Percentiles rank a stretch among this genome's conserved stretches.
phyloP scores from a whole-genome alignment of 92 coral and sea anemone species.

The Heteractis magnifica region DNA sequence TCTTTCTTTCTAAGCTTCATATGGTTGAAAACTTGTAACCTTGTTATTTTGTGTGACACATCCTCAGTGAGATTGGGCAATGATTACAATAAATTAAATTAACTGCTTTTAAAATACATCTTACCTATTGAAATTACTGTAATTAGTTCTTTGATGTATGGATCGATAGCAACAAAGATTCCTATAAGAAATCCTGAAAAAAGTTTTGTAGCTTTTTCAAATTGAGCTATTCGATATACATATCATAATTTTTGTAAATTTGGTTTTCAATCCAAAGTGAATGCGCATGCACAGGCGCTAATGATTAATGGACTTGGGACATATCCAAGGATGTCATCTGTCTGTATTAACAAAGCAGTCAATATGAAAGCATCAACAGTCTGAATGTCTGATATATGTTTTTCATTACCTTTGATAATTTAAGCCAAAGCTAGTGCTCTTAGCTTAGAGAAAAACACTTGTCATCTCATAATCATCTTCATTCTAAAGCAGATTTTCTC shows the following conservation, averaged over 20 bases:
- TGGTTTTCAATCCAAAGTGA: no score
- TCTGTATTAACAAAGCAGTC: background rate
- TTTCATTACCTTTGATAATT: background rate
- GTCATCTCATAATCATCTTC: background rate
- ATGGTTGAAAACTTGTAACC: background rate
- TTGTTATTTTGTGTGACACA: background rate
- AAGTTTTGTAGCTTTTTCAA: background rate
- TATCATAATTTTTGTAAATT: no score
- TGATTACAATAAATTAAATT: background rate
- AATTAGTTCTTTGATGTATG: background rate
- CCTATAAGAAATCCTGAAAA: background rate
- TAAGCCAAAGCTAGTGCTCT: background rate
- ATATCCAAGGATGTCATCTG: background rate
- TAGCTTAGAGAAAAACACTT: background rate
- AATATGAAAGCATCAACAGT: background rate
- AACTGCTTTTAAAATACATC: background rate
- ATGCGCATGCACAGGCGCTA: no score
- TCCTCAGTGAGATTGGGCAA: background rate
- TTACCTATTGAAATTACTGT: background rate
- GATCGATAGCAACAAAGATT: background rate
- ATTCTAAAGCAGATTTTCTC: no score
- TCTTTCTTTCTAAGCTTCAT: background rate
- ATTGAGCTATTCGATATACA: background rate
- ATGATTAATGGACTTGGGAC: background rate
- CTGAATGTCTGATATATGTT: background rate